phyloP scores from a whole-genome alignment of 2,888 invertebrate species.

The Cheilosia soror region DNA sequence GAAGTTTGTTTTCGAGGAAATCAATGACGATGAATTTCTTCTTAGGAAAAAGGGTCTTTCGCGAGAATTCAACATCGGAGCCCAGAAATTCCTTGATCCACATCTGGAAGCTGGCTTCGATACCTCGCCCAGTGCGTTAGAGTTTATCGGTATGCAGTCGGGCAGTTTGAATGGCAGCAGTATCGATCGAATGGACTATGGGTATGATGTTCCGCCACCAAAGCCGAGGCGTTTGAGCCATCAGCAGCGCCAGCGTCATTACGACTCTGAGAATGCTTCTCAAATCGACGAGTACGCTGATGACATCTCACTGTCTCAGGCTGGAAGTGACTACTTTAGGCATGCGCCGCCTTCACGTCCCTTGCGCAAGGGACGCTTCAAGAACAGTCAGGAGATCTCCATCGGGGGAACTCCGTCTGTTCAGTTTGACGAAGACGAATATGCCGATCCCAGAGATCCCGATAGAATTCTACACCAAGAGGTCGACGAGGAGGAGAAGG shows the following conservation, averaged over 20 bases:
- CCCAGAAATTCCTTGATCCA: constrained; percentile 90
- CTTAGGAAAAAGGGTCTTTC: constrained; percentile 92
- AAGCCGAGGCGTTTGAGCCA: constrained; percentile 80
- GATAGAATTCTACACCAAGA: constrained; percentile 57
- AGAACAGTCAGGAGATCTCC: constrained; percentile 83
- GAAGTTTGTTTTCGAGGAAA: constrained; percentile 91
- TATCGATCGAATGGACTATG: constrained; percentile 79
- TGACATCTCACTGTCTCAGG: constrained; percentile 82
- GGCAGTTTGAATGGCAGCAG: constrained; percentile 69
- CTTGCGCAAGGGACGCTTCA: constrained; percentile 84
- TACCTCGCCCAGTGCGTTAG: constrained; percentile 87
- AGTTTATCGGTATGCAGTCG: constrained; percentile 85
- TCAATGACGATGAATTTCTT: constrained; percentile 94
- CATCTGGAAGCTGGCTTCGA: constrained; percentile 92
- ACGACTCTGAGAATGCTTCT: constrained; percentile 79
- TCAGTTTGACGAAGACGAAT: constrained; percentile 83
- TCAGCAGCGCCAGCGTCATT: constrained; percentile 79
- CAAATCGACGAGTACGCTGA: constrained; percentile 81
- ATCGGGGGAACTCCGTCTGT: constrained; percentile 80
- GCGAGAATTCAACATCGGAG: constrained; percentile 90
- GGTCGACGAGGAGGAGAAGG: constrained; percentile 76
- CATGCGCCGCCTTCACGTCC: constrained; percentile 84
- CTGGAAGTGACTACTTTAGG: constrained; percentile 81
- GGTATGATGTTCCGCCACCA: constrained; percentile 83
- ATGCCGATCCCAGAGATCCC: constrained; percentile 77